Base-by-base conservation (phyloP, 2,113 vertebrate species). In the Festucalex cinctus region DNA sequence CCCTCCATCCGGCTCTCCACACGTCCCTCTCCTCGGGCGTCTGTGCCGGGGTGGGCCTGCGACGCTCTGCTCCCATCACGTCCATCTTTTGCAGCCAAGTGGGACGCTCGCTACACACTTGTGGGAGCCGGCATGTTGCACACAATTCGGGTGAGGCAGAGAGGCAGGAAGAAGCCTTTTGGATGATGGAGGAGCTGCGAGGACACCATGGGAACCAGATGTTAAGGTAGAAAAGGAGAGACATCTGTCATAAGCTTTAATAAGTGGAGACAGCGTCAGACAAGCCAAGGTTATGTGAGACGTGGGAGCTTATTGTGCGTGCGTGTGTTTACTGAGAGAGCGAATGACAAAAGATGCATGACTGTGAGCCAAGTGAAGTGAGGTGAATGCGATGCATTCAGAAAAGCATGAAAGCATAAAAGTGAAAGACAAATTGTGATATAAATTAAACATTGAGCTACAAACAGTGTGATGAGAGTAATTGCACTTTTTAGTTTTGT, bases 1-100 rank as follows among this genome's bases (percentile, higher is more conserved):
- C 83, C 70, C 79, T 85, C 84, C 87, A 86, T 54, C 81, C 80
- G 2, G 58, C 75, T 59, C 77, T 70, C 89, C 85, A 84, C 61
- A 74, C 75, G 6, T 88, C 86, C 62, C 84, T 78, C 60, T 90
- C 90, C 69, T 95, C 94, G 0, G 92, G 94, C 0, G 93, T 93
- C 63, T 85, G 90, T 0, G 14, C 87, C 0, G 90, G 79, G 13
- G 91, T 92, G 77, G 92, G 93, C 89, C 92, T 93, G 83, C 93
- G 91, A 58, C 88, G 90, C 71, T 95, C 95, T 0, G 88, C 91
- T 68, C 94, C 92, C 51, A 90, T 91, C 0, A 92, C 92, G 46
- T 93, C 92, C 95, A 96, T 96, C 58, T 57, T 73, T 82, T 57
- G 63, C 36, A 36, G 59, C 54, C 62, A 19, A 67, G 63, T 48